Percentiles rank a stretch among this genome's conserved stretches.
Conservation (phyloP, 2,888 invertebrate genomes). For the Pterostichus madidus region DNA sequence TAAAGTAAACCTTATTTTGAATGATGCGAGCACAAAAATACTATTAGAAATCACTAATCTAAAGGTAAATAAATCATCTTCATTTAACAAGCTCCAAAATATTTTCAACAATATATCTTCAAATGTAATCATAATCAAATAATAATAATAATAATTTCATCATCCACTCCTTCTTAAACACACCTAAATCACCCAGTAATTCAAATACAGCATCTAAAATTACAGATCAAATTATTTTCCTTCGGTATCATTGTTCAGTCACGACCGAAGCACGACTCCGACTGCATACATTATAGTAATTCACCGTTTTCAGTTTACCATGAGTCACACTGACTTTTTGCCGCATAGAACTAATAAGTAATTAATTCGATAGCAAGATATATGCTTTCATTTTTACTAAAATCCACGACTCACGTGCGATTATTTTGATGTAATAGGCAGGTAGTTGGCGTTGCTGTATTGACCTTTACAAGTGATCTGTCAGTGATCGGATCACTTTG, state of each 20-base stretch:
- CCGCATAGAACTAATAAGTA: conserved; percentile 15
- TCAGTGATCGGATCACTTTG: conserved; percentile 20
- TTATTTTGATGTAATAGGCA: conserved; percentile 16
- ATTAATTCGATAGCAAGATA: conserved; percentile 9
- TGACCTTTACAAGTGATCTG: conserved; percentile 48
- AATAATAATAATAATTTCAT: background rate
- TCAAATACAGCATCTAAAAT: conserved; percentile 12
- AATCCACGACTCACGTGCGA: conserved; percentile 6
- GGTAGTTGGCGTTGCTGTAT: conserved; percentile 18
- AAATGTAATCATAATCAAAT: background rate
- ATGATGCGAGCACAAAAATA: too few species aligned
- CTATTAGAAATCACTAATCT: too few species aligned
- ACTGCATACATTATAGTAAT: conserved; percentile 8
- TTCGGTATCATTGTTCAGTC: conserved; percentile 14
- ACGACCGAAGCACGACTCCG: background rate
- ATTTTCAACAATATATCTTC: too few species aligned
- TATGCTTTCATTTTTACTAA: conserved; percentile 46
- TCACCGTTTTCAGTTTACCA: conserved; percentile 5
- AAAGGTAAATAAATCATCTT: too few species aligned
- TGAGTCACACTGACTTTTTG: conserved; percentile 9
- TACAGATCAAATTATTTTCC: conserved; percentile 18
- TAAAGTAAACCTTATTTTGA: too few species aligned
- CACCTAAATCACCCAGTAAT: background rate
- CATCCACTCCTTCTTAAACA: background rate
- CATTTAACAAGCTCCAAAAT: too few species aligned